Evolutionary conservation across 2,113 vertebrate genomes (phyloP).

Genomic region (Macrotus californicus): DNA sequence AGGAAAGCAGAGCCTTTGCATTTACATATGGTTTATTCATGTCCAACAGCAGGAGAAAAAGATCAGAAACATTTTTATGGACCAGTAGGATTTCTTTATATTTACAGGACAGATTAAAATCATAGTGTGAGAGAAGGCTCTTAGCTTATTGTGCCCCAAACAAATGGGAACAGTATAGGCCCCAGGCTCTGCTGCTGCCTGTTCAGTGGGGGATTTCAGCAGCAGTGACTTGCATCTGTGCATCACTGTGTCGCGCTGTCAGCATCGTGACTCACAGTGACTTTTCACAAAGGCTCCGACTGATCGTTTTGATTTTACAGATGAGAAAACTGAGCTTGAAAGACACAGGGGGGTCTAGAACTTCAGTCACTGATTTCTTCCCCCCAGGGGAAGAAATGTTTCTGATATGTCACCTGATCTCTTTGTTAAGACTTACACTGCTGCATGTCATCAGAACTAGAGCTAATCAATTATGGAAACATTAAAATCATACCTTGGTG

Average conservation of each 20-base stretch:
- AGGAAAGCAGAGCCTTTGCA: neutral
- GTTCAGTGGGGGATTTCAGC: neutral
- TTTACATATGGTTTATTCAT: neutral
- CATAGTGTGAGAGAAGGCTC: neutral
- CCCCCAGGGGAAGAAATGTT: neutral
- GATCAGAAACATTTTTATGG: neutral
- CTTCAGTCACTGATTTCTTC: neutral
- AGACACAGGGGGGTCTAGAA: neutral
- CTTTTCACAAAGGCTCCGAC: neutral
- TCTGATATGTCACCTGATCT: neutral
- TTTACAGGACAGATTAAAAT: neutral
- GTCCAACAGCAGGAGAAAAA: neutral
- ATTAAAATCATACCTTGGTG: neutral
- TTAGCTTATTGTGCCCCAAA: neutral
- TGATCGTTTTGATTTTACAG: conserved; percentile 31
- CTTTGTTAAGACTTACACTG: conserved; percentile 18
- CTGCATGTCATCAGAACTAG: neutral
- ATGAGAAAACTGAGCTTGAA: neutral
- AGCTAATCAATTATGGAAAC: conserved; percentile 5
- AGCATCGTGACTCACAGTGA: neutral
- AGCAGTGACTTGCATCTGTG: neutral
- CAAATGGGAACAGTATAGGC: neutral
- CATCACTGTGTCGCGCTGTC: neutral
- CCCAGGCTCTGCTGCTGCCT: neutral
- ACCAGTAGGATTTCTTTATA: neutral